These are phyloP conservation scores for Bujurquina vittata DNA, from an alignment of 2,113 vertebrate species.

Conservation along the genomic window DNA sequence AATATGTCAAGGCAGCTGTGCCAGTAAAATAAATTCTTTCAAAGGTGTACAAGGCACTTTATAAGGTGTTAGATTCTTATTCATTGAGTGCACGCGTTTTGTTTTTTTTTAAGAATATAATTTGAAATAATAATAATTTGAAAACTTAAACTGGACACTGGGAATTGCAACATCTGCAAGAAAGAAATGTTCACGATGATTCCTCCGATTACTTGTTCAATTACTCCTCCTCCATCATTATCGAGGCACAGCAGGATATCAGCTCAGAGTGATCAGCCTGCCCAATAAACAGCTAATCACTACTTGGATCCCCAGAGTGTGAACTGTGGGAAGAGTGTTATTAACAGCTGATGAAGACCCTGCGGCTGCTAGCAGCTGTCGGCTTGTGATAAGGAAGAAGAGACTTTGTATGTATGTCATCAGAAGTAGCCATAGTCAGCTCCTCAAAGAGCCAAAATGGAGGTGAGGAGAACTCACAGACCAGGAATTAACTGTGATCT, in stretches of 20 bases:
- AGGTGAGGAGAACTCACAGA: neutral
- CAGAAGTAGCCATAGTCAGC: neutral
- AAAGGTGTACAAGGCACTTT: neutral
- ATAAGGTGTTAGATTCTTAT: neutral
- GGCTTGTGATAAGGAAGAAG: slow-evolving; percentile 29
- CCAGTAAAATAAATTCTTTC: neutral
- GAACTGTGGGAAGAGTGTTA: slow-evolving; percentile 12
- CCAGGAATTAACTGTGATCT: neutral
- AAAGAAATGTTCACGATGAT: slow-evolving; percentile 1
- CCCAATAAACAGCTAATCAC: slow-evolving; percentile 60
- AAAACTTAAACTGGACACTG: neutral
- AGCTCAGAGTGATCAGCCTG: slow-evolving; percentile 35
- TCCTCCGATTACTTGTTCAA: slow-evolving; percentile 41
- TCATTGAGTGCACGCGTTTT: neutral
- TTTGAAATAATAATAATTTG: neutral
- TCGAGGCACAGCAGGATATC: slow-evolving; percentile 35
- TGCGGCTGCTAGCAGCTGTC: slow-evolving; percentile 31
- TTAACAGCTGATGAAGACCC: slow-evolving; percentile 40
- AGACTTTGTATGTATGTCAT: neutral
- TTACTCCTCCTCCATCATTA: slow-evolving; percentile 45
- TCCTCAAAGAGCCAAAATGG: neutral
- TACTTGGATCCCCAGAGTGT: slow-evolving; percentile 14
- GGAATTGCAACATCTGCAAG: neutral
- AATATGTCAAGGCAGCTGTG: slow-evolving; percentile 2
- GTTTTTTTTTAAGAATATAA: neutral